Evolutionary conservation across 2,797 vertebrate species (phyloP).

Genomic region (Muscicapa comitata): DNA sequence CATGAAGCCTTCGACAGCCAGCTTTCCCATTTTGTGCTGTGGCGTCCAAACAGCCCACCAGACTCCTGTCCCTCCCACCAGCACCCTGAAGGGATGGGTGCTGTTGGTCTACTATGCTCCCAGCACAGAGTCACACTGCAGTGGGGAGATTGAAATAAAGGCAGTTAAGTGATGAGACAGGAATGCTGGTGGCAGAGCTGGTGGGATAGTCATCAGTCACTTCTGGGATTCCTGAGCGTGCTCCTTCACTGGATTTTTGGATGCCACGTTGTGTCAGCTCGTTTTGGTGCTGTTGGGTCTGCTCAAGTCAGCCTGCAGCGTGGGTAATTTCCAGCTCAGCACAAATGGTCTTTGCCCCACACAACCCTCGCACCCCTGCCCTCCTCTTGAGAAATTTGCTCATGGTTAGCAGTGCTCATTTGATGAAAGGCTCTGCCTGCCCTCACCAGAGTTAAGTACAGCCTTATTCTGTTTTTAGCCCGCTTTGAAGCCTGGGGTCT

Average conservation of each 20-base stretch:
- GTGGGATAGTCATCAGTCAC: background rate
- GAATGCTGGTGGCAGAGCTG: background rate
- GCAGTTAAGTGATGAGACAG: background rate
- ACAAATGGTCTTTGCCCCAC: background rate
- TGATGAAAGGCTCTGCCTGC: background rate
- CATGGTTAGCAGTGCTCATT: background rate
- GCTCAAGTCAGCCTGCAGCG: background rate
- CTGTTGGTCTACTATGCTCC: background rate
- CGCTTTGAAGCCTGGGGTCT: conserved; percentile 7
- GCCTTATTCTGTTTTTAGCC: background rate
- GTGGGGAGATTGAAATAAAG: background rate
- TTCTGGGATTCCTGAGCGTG: background rate
- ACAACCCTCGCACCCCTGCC: background rate
- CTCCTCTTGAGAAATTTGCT: background rate
- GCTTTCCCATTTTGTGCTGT: background rate
- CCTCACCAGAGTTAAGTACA: background rate
- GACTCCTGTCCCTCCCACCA: background rate
- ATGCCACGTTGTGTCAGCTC: rapidly evolving
- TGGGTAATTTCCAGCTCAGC: background rate
- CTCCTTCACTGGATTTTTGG: background rate
- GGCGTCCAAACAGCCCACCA: background rate
- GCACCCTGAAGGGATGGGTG: background rate
- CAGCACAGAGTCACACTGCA: rapidly evolving
- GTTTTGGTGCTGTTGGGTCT: background rate
- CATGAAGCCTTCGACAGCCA: background rate